Conservation (phyloP, 23 tunicate genomes). For the Pegea sp. region DNA sequence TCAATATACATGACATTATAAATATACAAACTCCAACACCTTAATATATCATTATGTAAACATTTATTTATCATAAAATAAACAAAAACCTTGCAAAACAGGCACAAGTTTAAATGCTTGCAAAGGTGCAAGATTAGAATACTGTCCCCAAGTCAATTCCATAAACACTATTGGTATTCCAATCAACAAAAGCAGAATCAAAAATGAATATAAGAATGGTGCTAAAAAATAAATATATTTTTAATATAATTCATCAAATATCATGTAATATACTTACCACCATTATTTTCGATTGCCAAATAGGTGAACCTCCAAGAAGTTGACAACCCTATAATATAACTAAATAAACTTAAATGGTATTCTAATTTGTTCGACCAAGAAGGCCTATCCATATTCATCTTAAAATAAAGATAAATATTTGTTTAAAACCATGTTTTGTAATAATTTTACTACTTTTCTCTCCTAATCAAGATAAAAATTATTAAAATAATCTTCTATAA, state of each 20-base stretch:
- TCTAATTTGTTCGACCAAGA: constrained; percentile 82
- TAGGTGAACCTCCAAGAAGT: constrained; percentile 82
- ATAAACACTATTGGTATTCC: constrained; percentile 45
- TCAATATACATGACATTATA: constrained; percentile 11
- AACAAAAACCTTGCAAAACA: constrained; percentile 50
- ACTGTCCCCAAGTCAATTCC: constrained; percentile 69
- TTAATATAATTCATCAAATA: background rate
- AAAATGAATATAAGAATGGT: constrained; percentile 36
- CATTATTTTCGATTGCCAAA: constrained; percentile 59
- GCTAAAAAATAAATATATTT: constrained; percentile 15
- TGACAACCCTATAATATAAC: constrained; percentile 46
- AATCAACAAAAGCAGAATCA: constrained; percentile 20
- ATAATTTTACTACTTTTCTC: too few species aligned
- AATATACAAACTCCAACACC: constrained; percentile 73
- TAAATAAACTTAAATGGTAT: constrained; percentile 58
- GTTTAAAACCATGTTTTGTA: too few species aligned
- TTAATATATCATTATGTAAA: constrained; percentile 1
- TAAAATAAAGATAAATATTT: too few species aligned
- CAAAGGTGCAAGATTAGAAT: constrained; percentile 42
- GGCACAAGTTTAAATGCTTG: constrained; percentile 55
- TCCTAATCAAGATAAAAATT: too few species aligned
- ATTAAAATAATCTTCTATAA: too few species aligned
- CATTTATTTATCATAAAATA: background rate
- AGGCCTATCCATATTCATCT: constrained; percentile 10
- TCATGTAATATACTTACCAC: constrained; percentile 20